phyloP scores from a whole-genome alignment of 92 coral and sea anemone species.

The Heteractis magnifica region DNA sequence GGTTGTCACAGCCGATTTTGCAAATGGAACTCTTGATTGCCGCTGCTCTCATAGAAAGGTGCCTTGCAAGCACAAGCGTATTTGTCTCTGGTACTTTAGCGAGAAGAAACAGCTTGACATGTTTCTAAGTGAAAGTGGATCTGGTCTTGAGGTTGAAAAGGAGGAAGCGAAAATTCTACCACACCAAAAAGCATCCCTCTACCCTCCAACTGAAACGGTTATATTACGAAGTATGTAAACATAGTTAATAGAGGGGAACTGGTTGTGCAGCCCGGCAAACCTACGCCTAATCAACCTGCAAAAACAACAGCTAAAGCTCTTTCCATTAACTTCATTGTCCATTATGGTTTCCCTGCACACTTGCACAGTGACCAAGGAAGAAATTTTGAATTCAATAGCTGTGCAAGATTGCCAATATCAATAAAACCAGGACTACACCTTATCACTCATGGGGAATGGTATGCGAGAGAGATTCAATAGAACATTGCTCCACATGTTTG shows the following conservation, averaged over 20 bases:
- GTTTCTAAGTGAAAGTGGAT: neutral
- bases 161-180: neutral
- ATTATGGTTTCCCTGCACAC: neutral
- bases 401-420: slow-evolving; percentile 7
- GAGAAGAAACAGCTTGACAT: neutral
- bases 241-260: too few relatives aligned
- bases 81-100: neutral
- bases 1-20: slow-evolving; percentile 38
- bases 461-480: slow-evolving; percentile 27
- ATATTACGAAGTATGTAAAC: slow-evolving; percentile 35
- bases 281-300: too few relatives aligned
- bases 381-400: slow-evolving; percentile 13
- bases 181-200: neutral
- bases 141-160: neutral
- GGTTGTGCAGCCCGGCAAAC: too few relatives aligned
- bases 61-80: neutral
- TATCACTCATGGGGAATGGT: neutral
- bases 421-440: neutral
- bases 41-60: neutral
- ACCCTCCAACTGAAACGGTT: slow-evolving; percentile 46
- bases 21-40: slow-evolving; percentile 45
- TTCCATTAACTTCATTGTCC: neutral
- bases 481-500: slow-evolving; percentile 38
- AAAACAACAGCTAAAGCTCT: too few relatives aligned
- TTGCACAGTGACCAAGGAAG: slow-evolving; percentile 15